phyloP scores from a whole-genome alignment of 2,797 vertebrate genomes.

The Sebastes trivittatus region DNA sequence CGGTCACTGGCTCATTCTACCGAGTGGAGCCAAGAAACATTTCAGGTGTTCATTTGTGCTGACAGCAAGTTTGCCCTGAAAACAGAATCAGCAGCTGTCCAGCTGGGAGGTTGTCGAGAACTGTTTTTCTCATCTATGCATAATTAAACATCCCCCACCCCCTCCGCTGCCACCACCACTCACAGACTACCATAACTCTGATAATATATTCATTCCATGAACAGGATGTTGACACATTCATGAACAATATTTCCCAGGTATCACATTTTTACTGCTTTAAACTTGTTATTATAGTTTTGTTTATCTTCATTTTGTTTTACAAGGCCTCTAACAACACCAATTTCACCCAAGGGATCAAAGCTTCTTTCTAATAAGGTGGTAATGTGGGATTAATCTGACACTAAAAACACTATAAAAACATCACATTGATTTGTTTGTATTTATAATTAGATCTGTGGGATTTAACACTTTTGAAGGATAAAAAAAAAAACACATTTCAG shows the following conservation, averaged over 20 bases:
- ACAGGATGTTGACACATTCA: not conserved
- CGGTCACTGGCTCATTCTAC: conserved; percentile 22
- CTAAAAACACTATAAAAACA: not conserved
- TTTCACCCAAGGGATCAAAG: not conserved
- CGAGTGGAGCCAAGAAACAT: conserved; percentile 23
- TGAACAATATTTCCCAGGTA: not conserved
- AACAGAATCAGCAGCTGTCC: conserved; percentile 52
- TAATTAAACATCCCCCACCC: conserved; percentile 45
- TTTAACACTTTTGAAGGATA: not conserved
- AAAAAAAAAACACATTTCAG: conserved; percentile 20
- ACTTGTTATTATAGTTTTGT: conserved; percentile 1
- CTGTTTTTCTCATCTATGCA: conserved; percentile 53
- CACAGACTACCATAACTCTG: not conserved
- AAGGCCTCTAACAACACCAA: not conserved
- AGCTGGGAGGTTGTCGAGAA: conserved; percentile 59
- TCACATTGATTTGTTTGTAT: not conserved
- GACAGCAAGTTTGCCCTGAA: conserved; percentile 26
- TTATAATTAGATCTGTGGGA: not conserved
- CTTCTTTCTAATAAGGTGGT: not conserved
- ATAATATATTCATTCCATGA: not conserved
- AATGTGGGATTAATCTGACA: not conserved
- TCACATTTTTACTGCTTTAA: not conserved
- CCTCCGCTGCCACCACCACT: not conserved
- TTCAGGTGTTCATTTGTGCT: conserved; percentile 45
- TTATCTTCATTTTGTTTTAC: not conserved